These are phyloP conservation scores for Rallus limicola DNA, from an alignment of 2,113 vertebrate genomes.

Conservation along the genomic window DNA sequence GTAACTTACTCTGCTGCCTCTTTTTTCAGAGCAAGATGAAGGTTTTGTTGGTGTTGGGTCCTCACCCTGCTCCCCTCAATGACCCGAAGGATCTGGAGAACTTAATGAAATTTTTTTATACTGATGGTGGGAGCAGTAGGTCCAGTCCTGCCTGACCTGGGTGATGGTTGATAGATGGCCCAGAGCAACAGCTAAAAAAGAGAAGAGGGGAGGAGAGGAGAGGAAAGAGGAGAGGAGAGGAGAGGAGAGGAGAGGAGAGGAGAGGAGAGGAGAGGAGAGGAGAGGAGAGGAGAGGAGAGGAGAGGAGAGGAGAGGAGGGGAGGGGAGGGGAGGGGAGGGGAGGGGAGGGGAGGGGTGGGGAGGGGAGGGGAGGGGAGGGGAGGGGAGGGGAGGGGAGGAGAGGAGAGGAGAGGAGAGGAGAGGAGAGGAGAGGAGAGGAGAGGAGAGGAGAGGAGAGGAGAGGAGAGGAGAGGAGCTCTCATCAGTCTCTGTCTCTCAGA, in stretches of 20 bases:
- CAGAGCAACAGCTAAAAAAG: background rate
- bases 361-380: background rate
- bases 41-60: background rate
- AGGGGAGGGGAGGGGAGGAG: background rate
- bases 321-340: background rate
- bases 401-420: background rate
- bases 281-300: background rate
- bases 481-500: background rate
- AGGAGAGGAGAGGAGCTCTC: background rate
- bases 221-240: too few species aligned
- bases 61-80: background rate
- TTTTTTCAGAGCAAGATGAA: background rate
- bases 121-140: background rate
- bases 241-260: background rate
- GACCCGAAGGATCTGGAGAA: background rate
- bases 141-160: background rate
- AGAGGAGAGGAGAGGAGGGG: background rate
- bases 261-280: background rate
- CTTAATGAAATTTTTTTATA: background rate
- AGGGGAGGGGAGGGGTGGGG: background rate
- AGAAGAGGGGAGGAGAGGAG: background rate
- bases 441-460: background rate
- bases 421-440: background rate
- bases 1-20: background rate
- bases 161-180: background rate